phyloP scores from a whole-genome alignment of 2,888 invertebrate genomes.

The Platycheirus albimanus region DNA sequence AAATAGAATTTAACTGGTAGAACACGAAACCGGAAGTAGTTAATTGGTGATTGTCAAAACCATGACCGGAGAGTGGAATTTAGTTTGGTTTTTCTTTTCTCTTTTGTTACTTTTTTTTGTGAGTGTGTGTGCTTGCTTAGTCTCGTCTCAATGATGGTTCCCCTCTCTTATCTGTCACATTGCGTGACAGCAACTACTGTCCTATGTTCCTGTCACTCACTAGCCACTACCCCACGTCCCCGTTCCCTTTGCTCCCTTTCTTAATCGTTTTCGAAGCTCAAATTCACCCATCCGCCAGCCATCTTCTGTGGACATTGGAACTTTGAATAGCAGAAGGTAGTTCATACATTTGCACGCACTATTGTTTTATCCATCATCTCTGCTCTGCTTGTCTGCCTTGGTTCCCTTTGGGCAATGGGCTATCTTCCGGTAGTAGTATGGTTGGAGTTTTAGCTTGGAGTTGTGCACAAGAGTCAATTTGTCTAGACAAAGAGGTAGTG shows the following conservation, averaged over 20 bases:
- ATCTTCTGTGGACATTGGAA: slow-evolving; percentile 57
- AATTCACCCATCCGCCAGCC: slow-evolving; percentile 9
- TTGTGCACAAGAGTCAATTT: slow-evolving; percentile 49
- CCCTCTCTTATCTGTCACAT: slow-evolving; percentile 42
- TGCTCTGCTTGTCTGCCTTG: neutral
- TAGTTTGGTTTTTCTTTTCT: slow-evolving; percentile 24
- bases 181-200: slow-evolving; percentile 60
- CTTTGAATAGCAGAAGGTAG: slow-evolving; percentile 34
- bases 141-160: too few relatives aligned
- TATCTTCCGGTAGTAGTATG: neutral
- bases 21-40: slow-evolving; percentile 72
- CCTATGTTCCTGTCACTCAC: slow-evolving; percentile 55
- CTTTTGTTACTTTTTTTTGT: neutral
- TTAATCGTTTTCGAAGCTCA: too few relatives aligned
- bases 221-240: too few relatives aligned
- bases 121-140: slow-evolving; percentile 1
- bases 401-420: neutral
- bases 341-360: slow-evolving; percentile 70
- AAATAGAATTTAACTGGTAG: slow-evolving; percentile 72
- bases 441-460: neutral
- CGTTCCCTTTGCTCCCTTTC: too few relatives aligned
- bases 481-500: slow-evolving; percentile 66
- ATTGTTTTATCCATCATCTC: slow-evolving; percentile 45
- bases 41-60: slow-evolving; percentile 74
- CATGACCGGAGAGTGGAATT: slow-evolving; percentile 55